Evolutionary conservation across 2,797 vertebrate genomes (phyloP).

Genomic region (Poecilia wingei): DNA sequence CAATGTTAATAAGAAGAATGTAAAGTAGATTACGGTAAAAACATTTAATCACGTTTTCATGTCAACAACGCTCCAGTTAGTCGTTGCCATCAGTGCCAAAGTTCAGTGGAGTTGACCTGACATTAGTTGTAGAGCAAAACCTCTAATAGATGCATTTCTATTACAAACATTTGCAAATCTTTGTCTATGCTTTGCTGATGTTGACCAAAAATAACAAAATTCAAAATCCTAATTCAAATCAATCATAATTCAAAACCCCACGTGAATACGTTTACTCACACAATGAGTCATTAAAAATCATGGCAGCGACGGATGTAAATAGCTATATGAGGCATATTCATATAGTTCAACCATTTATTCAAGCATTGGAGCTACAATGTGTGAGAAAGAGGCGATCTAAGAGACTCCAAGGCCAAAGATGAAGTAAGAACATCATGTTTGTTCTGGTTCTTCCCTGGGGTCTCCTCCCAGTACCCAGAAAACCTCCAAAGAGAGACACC

Average conservation of each 20-base stretch:
- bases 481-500: background rate
- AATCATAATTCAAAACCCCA: no score
- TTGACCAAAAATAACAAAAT: no score
- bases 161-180: no score
- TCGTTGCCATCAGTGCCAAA: background rate
- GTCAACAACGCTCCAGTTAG: background rate
- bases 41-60: no score
- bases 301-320: no score
- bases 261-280: no score
- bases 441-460: background rate
- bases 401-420: background rate
- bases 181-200: no score
- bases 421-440: background rate
- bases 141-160: background rate
- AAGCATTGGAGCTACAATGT: background rate
- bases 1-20: background rate
- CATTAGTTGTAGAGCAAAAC: background rate
- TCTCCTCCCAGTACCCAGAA: background rate
- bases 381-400: background rate
- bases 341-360: no score
- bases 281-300: no score
- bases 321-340: no score
- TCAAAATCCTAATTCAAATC: no score
- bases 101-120: background rate
- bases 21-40: background rate